phyloP scores from a whole-genome alignment of 2,888 invertebrate genomes.

The Chalcosyrphus nemorum region DNA sequence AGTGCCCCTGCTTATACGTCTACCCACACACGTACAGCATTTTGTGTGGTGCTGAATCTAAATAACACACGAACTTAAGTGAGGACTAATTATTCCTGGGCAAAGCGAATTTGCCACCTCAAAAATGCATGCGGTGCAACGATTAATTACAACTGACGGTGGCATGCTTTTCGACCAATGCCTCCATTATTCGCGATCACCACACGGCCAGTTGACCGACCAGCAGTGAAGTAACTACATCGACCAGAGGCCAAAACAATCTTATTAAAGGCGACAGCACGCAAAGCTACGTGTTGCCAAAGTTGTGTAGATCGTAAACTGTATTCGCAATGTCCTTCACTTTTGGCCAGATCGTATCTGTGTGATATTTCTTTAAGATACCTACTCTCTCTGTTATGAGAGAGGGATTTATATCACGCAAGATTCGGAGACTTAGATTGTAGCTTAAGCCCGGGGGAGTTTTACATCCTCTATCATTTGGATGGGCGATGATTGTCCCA shows the following conservation, averaged over 20 bases:
- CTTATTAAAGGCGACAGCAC: constrained; percentile 68
- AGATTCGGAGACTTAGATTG: constrained; percentile 24
- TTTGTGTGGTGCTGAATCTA: neutral
- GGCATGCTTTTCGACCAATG: constrained; percentile 70
- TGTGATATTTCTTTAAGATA: constrained; percentile 39
- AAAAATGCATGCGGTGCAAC: constrained; percentile 66
- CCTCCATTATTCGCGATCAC: constrained; percentile 63
- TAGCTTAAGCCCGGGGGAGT: constrained; percentile 47
- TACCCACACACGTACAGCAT: neutral
- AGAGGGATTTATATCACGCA: constrained; percentile 48
- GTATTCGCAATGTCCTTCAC: constrained; percentile 53
- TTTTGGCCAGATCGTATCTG: constrained; percentile 58
- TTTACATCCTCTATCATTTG: constrained; percentile 23
- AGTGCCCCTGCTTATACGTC: neutral
- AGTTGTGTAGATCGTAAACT: constrained; percentile 68
- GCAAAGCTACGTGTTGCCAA: constrained; percentile 55
- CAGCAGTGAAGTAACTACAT: neutral
- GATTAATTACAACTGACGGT: constrained; percentile 73
- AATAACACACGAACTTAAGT: constrained; percentile 49
- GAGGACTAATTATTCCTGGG: constrained; percentile 69
- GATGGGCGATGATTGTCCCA: constrained; percentile 17
- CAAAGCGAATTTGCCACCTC: constrained; percentile 71
- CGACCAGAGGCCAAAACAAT: constrained; percentile 48
- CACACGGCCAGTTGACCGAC: neutral
- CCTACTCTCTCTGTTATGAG: too few species aligned